These are phyloP conservation scores for Nemurella pictetii DNA, from an alignment of 2,888 invertebrate species.

Conservation along the genomic window DNA sequence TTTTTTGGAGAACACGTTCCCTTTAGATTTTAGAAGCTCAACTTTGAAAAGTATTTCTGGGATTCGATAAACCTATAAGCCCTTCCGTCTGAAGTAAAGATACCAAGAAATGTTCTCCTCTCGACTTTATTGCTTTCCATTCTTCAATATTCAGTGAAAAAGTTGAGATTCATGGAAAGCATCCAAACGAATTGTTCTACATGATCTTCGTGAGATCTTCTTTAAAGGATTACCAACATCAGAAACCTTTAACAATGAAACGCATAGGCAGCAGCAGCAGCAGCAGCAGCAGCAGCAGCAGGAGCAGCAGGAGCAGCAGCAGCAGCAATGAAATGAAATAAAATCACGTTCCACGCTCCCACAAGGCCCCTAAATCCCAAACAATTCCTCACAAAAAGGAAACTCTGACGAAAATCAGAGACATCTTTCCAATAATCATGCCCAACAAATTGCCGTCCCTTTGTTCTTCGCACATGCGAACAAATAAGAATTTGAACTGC, in stretches of 20 bases:
- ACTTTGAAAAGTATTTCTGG: background rate
- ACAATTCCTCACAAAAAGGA: background rate
- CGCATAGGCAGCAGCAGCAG: too few species aligned
- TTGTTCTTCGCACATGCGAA: slow-evolving; percentile 10
- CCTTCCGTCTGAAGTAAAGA: background rate
- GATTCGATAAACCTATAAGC: background rate
- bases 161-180: background rate
- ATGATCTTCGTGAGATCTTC: background rate
- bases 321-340: background rate
- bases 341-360: background rate
- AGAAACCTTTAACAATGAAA: background rate
- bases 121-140: background rate
- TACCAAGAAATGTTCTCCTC: background rate
- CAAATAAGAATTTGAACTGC: background rate
- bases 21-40: background rate
- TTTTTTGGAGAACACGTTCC: too few species aligned
- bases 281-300: too few species aligned
- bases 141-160: background rate
- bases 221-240: background rate
- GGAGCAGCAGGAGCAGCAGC: too few species aligned
- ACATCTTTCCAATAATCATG: background rate
- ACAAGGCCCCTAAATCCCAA: background rate
- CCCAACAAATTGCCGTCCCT: background rate
- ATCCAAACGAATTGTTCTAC: background rate
- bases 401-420: background rate